Percentiles rank a stretch among this genome's conserved stretches.
Conservation (phyloP, 2,797 vertebrate species). For the Rhadinocentrus ornatus region DNA sequence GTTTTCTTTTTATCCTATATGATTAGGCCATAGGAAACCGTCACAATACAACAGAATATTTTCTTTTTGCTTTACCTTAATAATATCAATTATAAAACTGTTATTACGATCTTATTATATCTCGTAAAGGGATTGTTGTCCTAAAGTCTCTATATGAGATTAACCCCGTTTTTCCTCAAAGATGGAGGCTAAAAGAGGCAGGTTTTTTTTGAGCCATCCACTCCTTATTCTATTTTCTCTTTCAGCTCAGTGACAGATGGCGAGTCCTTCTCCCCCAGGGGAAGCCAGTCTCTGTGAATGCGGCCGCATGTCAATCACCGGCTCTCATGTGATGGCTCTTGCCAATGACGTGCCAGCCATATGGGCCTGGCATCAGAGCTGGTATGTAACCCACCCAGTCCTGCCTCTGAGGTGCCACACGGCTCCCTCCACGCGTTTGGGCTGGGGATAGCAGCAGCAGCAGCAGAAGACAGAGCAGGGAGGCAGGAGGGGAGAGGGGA, state of each 20-base stretch:
- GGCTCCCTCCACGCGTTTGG: slow-evolving; percentile 89
- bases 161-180: slow-evolving; percentile 69
- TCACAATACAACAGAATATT: slow-evolving; percentile 6
- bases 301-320: slow-evolving; percentile 99
- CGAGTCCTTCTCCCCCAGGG: slow-evolving; percentile 93
- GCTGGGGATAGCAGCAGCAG: slow-evolving; percentile 83
- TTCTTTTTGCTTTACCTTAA: slow-evolving; percentile 3
- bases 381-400: slow-evolving; percentile 93
- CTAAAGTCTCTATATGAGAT: slow-evolving; percentile 67
- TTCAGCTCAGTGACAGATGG: slow-evolving; percentile 95
- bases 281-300: slow-evolving; percentile 97
- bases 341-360: slow-evolving; percentile 99
- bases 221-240: slow-evolving; percentile 81
- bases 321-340: slow-evolving; percentile 99
- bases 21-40: slow-evolving; percentile 6
- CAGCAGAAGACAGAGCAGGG: slow-evolving; percentile 75
- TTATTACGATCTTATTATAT: slow-evolving; percentile 53
- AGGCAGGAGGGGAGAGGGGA: slow-evolving; percentile 47
- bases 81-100: slow-evolving; percentile 28
- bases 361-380: slow-evolving; percentile 99
- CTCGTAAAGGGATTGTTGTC: slow-evolving; percentile 51
- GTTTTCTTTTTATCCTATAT: slow-evolving; percentile 20
- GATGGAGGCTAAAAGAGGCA: slow-evolving; percentile 67
- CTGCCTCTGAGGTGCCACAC: slow-evolving; percentile 94
- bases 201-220: slow-evolving; percentile 67